phyloP scores from a whole-genome alignment of 1,140 invertebrate genomes.

The Drosophila equinoxialis region DNA sequence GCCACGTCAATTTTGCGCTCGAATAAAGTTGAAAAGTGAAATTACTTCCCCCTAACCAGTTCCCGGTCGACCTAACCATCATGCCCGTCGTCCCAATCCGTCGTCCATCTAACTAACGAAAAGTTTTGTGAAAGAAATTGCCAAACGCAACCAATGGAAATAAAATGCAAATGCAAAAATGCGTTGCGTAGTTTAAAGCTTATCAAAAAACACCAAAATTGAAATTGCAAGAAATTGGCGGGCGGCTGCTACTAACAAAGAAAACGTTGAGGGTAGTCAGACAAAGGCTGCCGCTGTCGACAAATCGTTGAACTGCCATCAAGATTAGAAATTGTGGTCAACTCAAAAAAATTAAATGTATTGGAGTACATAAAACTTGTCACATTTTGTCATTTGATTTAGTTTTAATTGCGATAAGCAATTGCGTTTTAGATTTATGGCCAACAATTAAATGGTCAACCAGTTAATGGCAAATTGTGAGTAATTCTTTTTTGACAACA shows the following conservation, averaged over 20 bases:
- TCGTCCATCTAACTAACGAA: background rate
- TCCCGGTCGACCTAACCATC: background rate
- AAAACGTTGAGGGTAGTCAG: slow-evolving; percentile 10
- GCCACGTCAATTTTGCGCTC: slow-evolving; percentile 66
- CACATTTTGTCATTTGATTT: slow-evolving; percentile 56
- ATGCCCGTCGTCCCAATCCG: no score
- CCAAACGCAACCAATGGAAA: slow-evolving; percentile 66
- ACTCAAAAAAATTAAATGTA: slow-evolving; percentile 19
- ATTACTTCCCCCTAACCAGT: slow-evolving; percentile 26
- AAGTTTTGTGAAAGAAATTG: slow-evolving; percentile 60
- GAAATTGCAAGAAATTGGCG: slow-evolving; percentile 23
- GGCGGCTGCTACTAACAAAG: slow-evolving; percentile 19
- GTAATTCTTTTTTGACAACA: background rate
- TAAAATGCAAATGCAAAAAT: slow-evolving; percentile 66
- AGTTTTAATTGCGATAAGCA: slow-evolving; percentile 67
- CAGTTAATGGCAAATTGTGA: slow-evolving; percentile 53
- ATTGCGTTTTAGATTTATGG: slow-evolving; percentile 63
- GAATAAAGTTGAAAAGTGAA: slow-evolving; percentile 76
- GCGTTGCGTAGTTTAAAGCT: slow-evolving; percentile 27
- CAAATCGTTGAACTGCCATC: slow-evolving; percentile 55
- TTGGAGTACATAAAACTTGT: slow-evolving; percentile 42
- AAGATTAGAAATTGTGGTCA: slow-evolving; percentile 47
- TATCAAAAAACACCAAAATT: slow-evolving; percentile 37
- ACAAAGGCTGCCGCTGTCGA: background rate
- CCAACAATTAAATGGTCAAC: slow-evolving; percentile 56